Percentiles rank a stretch among this genome's conserved stretches.
Conservation (phyloP, 2,888 invertebrate species). For the Calephelis perditalis region DNA sequence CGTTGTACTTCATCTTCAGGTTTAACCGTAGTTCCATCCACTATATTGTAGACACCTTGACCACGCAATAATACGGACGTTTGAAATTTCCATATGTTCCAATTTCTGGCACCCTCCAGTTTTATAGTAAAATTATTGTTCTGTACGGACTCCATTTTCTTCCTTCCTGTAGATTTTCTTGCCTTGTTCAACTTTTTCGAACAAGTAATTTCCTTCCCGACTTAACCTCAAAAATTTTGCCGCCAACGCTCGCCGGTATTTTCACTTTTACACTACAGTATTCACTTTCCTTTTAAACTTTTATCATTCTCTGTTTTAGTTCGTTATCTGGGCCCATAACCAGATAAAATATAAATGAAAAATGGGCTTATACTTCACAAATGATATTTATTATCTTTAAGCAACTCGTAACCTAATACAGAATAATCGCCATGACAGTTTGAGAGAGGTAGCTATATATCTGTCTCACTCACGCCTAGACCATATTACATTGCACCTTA, state of each 20-base stretch:
- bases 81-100: conserved; percentile 31
- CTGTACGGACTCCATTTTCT: too few relatives aligned
- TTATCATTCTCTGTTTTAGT: too few relatives aligned
- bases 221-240: not conserved
- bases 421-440: conserved; percentile 5
- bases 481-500: conserved; percentile 5
- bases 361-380: not conserved
- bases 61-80: not conserved
- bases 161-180: too few relatives aligned
- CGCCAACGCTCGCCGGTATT: not conserved
- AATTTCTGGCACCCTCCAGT: conserved; percentile 33
- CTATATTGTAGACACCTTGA: not conserved
- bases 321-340: too few relatives aligned
- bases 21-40: not conserved
- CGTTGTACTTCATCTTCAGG: not conserved
- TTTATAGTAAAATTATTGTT: conserved; percentile 23
- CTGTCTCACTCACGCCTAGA: conserved; percentile 7
- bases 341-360: too few relatives aligned
- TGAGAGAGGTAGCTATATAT: conserved; percentile 1
- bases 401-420: not conserved
- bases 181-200: too few relatives aligned
- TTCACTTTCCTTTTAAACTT: too few relatives aligned
- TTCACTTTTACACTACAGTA: not conserved
- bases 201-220: not conserved
- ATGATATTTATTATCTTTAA: not conserved